Evolutionary conservation across 2,113 vertebrate genomes (phyloP).

Genomic region (Chloropsis hardwickii): DNA sequence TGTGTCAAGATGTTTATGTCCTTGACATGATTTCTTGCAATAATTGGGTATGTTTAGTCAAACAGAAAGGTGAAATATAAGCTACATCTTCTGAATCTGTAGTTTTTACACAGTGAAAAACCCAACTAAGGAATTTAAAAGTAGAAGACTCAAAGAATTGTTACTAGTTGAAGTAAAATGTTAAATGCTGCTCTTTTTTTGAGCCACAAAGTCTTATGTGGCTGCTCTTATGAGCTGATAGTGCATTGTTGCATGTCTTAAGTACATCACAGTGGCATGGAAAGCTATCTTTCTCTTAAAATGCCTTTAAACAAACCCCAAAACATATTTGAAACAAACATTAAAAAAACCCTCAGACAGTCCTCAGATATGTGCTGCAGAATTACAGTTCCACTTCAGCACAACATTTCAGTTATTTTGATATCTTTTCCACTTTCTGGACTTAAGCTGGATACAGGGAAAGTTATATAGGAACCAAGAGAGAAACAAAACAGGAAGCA

Average conservation of each 20-base stretch:
- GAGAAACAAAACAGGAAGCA: not conserved
- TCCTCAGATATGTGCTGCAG: not conserved
- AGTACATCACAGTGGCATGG: rapidly evolving
- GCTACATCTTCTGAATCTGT: not conserved
- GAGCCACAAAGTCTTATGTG: not conserved
- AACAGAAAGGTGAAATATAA: not conserved
- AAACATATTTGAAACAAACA: not conserved
- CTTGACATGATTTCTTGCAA: not conserved
- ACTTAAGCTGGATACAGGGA: not conserved
- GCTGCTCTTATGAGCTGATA: not conserved
- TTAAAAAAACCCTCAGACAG: not conserved
- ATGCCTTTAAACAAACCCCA: not conserved
- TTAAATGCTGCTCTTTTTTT: not conserved
- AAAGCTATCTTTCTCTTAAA: not conserved
- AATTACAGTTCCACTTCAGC: not conserved
- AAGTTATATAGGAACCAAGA: not conserved
- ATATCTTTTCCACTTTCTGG: not conserved
- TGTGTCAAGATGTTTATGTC: not conserved
- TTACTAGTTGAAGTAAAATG: not conserved
- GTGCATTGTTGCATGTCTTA: not conserved
- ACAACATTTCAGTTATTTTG: not conserved
- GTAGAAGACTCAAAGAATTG: not conserved
- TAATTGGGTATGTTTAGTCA: not conserved
- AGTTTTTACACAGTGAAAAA: not conserved
- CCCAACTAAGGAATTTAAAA: not conserved